Evolutionary conservation across 2,113 vertebrate genomes (phyloP), one percentile per base, ranked within the genome.

Genomic region (Spea multiplicata): DNA sequence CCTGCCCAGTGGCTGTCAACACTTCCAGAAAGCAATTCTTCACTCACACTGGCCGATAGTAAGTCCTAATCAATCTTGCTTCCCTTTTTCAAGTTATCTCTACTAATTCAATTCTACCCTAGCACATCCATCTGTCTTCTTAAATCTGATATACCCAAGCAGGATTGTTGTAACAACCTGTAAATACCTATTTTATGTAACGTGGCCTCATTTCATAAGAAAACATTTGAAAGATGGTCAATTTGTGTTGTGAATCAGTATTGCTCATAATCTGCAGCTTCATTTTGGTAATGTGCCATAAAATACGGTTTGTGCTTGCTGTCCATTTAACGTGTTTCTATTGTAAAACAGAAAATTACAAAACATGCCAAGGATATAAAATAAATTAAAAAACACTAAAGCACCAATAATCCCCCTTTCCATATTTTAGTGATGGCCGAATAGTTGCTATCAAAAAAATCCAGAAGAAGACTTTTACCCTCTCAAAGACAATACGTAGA

Each of bases 401-500:
- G 30, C 30, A 30, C 30, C 30, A 30, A 52, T 52, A 7, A 52
- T 52, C 9, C 6, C 9, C 3, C 9, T 69, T 47, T 69, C 47
- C 30, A 76, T 30, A 5, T 84, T 90, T 30, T 83, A 96, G 93
- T 73, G 91, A 95, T 76, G 93, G 93, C n/a, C 91, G 88, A 83
- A 93, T 86, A 0, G 92, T 95, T 57, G 93, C 94, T 69, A 91
- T 94, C 83, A 97, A 94, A 85, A 95, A 82, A 87, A 93, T 95
- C 47, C 91, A 80, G 70, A 94, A 92, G 5, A 95, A 92, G 78
- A 81, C 85, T 0, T 94, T 95, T 77, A 89, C 84, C 0, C 77
- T 96, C 13, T 93, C 92, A 70, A 95, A 93, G 85, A 88, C 88
- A 44, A 93, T 95, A 86, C 86, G 89, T 53, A 91, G 89, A 81